Evolutionary conservation across 2,888 invertebrate genomes (phyloP), one percentile per base, ranked within the genome.

Genomic region (Apomyelois bistriatella): DNA sequence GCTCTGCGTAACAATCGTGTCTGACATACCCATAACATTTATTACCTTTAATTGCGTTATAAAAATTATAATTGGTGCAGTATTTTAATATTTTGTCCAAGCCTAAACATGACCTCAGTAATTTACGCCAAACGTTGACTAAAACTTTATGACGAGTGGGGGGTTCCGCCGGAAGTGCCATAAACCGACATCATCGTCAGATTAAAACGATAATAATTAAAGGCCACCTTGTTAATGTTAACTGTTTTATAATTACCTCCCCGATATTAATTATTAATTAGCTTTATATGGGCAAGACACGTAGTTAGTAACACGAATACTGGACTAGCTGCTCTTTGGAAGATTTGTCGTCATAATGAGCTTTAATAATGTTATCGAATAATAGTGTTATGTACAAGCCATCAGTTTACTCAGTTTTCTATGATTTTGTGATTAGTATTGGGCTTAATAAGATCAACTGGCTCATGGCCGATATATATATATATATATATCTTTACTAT

Each of bases 191-290:
- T 76, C 82, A 77, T 74, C 76, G 71, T 72, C 76, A 79, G 88
- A 86, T 86, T 83, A 73, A 69, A 64, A 72, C 74, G 86, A 87
- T 89, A 87, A 82, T 80, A 74, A 78, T 82, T 81, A 85, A 83
- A 78, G 82, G 73, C 78, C 81, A 82, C 80, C 88, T 87, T 82
- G 86, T 90, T 89, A 86, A 82, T 82, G 71, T 84, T 82, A 86
- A 88, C 80, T 76, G 81, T 75, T 82, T 77, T 76, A 79, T 86
- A 82, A 85, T 82, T 80, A 79, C 76, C 68, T 65, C 66, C 42
- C 72, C 73, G 73, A 77, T 78, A 77, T 74, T 84, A 79, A 79
- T 80, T 77, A 77, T 74, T 83, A 79, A 79, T 80, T 80, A 74
- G 69, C 64, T 62, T 60, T 61, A 72, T 71, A 70, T 75, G 72